A percentile compares a stretch with the other conserved stretches of the same genome.
phyloP scores from a whole-genome alignment of 1,140 invertebrate species.

The Sminthurinus signatus region DNA sequence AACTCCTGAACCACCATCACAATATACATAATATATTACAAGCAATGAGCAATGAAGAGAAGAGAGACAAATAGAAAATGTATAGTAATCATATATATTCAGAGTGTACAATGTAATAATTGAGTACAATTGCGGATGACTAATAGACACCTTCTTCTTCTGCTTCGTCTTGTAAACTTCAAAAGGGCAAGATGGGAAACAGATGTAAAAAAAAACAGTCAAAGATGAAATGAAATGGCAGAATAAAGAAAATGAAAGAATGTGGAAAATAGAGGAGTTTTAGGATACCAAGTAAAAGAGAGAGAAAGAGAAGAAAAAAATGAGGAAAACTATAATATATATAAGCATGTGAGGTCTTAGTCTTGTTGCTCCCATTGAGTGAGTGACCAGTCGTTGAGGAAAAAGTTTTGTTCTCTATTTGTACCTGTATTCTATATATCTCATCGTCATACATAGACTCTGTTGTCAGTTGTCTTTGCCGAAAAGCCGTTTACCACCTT shows the following conservation, averaged over 20 bases:
- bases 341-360: constrained; percentile 19
- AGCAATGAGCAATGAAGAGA: too few relatives aligned
- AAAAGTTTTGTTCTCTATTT: not conserved
- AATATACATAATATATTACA: too few relatives aligned
- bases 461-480: not conserved
- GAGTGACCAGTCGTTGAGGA: not conserved
- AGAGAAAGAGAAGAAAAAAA: not conserved
- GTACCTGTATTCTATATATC: not conserved
- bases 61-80: too few relatives aligned
- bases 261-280: constrained; percentile 2
- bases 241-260: not conserved
- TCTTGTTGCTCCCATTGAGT: constrained; percentile 10
- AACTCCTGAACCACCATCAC: too few relatives aligned
- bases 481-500: constrained; percentile 26
- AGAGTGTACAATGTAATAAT: constrained; percentile 12
- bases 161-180: too few relatives aligned
- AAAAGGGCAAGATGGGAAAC: constrained; percentile 7
- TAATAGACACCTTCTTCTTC: constrained; percentile 22
- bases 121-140: constrained; percentile 22
- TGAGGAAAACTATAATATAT: not conserved
- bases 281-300: too few relatives aligned
- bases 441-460: not conserved
- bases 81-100: too few relatives aligned
- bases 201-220: too few relatives aligned
- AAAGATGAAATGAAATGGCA: too few relatives aligned